These are phyloP conservation scores for Tor tambroides DNA, from an alignment of 2,113 vertebrate genomes.

Conservation along the genomic window DNA sequence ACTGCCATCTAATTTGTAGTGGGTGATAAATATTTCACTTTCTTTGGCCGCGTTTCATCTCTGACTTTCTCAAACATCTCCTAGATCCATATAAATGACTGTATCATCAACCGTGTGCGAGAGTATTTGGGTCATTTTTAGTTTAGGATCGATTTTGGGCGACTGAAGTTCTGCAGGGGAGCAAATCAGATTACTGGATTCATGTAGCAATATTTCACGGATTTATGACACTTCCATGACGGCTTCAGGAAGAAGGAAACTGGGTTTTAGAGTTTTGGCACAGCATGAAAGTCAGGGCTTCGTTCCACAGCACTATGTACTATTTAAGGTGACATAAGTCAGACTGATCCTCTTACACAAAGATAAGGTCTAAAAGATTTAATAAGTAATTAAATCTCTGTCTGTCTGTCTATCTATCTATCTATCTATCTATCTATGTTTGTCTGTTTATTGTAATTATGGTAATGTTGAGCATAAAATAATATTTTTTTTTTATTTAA, in stretches of 20 bases:
- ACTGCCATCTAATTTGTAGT: neutral
- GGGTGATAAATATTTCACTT: slow-evolving; percentile 13
- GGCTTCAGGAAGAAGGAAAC: neutral
- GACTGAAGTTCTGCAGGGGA: neutral
- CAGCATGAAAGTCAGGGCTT: neutral
- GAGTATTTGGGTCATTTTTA: slow-evolving; percentile 19
- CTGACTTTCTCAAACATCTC: neutral
- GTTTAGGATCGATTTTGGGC: slow-evolving; percentile 8
- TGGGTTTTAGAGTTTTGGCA: neutral
- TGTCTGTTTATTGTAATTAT: too few relatives aligned
- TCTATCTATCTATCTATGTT: too few relatives aligned
- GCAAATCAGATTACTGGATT: slow-evolving; percentile 19
- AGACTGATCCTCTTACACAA: neutral
- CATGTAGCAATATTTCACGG: slow-evolving; percentile 13
- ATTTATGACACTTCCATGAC: slow-evolving; percentile 28
- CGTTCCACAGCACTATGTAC: neutral
- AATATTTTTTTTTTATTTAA: too few relatives aligned
- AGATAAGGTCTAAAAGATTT: neutral
- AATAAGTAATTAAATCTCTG: too few relatives aligned
- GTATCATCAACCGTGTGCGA: neutral
- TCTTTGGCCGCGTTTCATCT: neutral
- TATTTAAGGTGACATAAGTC: neutral
- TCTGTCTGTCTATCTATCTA: neutral
- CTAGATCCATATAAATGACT: slow-evolving; percentile 12
- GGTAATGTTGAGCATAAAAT: too few relatives aligned